Conservation (phyloP, 2,888 invertebrate genomes). For the Elysia crispata region DNA sequence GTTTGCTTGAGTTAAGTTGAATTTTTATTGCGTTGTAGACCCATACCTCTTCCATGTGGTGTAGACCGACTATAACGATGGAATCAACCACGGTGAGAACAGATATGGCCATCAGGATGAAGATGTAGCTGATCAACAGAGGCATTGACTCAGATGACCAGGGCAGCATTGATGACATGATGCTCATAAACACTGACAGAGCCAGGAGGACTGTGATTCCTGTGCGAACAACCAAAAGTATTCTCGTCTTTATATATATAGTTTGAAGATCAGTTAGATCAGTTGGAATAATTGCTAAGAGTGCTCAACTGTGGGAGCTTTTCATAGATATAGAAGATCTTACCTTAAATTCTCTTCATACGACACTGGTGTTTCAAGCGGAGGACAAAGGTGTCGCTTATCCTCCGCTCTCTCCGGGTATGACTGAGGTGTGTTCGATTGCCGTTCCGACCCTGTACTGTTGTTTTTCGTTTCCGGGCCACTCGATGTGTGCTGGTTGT, state of each 20-base stretch:
- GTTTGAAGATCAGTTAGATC: too few species aligned
- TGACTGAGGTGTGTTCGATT: too few species aligned
- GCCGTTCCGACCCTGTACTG: too few species aligned
- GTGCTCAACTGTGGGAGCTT: too few species aligned
- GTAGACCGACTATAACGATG: not conserved
- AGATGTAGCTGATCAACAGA: not conserved
- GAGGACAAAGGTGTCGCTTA: too few species aligned
- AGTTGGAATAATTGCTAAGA: too few species aligned
- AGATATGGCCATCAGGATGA: not conserved
- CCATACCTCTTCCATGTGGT: not conserved
- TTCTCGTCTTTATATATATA: too few species aligned
- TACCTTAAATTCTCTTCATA: not conserved
- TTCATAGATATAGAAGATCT: not conserved
- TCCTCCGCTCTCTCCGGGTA: too few species aligned
- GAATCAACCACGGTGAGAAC: not conserved
- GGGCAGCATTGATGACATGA: conserved; percentile 13
- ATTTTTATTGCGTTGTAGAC: too few species aligned
- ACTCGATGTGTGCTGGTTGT: too few species aligned
- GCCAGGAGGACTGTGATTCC: conserved; percentile 33
- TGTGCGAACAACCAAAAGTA: not conserved
- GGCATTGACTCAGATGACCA: not conserved
- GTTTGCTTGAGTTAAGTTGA: too few species aligned
- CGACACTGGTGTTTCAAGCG: not conserved
- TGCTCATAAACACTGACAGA: conserved; percentile 32
- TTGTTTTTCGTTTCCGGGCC: too few species aligned